Base-by-base conservation (phyloP, 30 jellyfish, hydroid and myxozoan genomes). In the Calvadosia cruxmelitensis region DNA sequence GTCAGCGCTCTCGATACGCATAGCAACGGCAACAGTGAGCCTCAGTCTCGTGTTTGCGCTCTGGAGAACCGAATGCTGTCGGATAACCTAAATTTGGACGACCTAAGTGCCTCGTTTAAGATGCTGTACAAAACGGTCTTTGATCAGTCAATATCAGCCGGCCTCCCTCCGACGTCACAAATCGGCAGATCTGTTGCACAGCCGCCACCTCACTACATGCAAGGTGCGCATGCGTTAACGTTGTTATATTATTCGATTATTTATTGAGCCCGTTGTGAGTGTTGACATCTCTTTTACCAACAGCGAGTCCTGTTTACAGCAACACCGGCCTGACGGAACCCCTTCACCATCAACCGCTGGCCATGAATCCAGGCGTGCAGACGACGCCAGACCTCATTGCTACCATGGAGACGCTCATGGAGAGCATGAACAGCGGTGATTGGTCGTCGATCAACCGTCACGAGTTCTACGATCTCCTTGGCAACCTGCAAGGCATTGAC, bases 361-460 rank as follows among this genome's bases (percentile, higher is more conserved):
- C 57, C 20, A 20, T 20, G 20, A 42, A 42, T 42, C n/a, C n/a
- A n/a, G n/a, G n/a, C n/a, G n/a, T n/a, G n/a, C 57, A 42, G 15
- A 5, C 57, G 20, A 42, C 57, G 20, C 57, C 57, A 34, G 96
- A 86, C 26, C 53, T 86, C 68, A 27, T 86, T 64, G 50, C 73
- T 5, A 86, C 96, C 13, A 86, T 86, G 96, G 96, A 86, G 34
- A 66, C 94, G 15, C 53, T 86, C 57, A 86, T 86, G 96, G 76
- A 67, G 53, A 86, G 96, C 48, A 79, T 86, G 78, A 35, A 72
- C 29, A 71, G 92, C 34, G 96, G 96, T 16, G 92, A 86, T 33
- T 86, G 93, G 66, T 63, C 82, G 13, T 49, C 72, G 33, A 82
- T 86, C 29, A 70, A 80, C 57, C 94, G 93, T 5, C 80, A 76